phyloP scores from a whole-genome alignment of 2,888 invertebrate species.

The Rhagophthalmus giganteus region DNA sequence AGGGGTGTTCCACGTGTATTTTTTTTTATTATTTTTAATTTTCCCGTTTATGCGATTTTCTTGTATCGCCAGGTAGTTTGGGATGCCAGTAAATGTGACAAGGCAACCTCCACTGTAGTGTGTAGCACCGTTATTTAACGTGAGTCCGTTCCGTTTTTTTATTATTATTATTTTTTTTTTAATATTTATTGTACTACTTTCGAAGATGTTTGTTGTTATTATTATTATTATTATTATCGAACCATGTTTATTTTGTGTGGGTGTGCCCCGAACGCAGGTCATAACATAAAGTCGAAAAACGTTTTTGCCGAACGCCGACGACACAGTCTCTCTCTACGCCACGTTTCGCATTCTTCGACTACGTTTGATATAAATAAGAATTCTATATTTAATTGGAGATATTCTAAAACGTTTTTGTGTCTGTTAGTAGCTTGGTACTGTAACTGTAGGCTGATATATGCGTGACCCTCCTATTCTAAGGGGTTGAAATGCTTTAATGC shows the following conservation, averaged over 20 bases:
- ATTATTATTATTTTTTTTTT: conserved; percentile 1
- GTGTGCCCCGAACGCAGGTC: conserved; percentile 24
- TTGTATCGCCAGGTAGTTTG: conserved; percentile 1
- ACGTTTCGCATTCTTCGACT: conserved; percentile 28
- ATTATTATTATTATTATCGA: conserved; percentile 19
- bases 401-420: conserved; percentile 16
- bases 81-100: not conserved
- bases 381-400: conserved; percentile 21
- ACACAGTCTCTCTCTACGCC: conserved; percentile 24
- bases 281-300: conserved; percentile 12
- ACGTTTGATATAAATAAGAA: conserved; percentile 24
- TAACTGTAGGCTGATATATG: conserved; percentile 22
- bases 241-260: conserved; percentile 29
- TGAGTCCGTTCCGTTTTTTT: conserved; percentile 32
- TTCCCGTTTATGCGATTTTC: too few relatives aligned
- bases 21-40: too few relatives aligned
- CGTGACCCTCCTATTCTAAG: conserved; percentile 10
- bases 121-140: conserved; percentile 13
- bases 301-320: conserved; percentile 10
- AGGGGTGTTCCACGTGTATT: conserved; percentile 16
- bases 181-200: not conserved
- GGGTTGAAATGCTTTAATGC: conserved; percentile 31
- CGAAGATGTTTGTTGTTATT: too few relatives aligned
- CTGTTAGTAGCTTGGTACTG: conserved; percentile 19
- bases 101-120: conserved; percentile 5